Evolutionary conservation across 2,797 vertebrate genomes (phyloP), one percentile per base, ranked within the genome.

Genomic region (Kryptopterus vitreolus): DNA sequence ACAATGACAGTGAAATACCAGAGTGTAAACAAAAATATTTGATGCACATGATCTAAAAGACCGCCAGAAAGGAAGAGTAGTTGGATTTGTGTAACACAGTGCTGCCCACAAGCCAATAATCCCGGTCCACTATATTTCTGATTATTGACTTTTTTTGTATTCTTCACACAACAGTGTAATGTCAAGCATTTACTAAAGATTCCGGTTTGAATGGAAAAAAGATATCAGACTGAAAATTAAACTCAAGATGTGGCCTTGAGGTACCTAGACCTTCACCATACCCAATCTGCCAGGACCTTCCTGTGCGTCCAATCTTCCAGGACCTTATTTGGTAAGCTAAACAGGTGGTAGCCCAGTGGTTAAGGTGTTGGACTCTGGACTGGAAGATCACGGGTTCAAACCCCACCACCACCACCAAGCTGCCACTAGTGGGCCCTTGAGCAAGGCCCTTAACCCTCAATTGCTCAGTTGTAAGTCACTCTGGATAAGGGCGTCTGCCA

Each of bases 1-100:
- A 87, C 88, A 89, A 78, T 92, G 92, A 94, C 92, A 92, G 90
- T 89, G 88, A 92, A 94, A 94, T 93, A 93, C 93, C 91, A 91
- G 89, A 88, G 88, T 91, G 91, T 91, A 91, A 92, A 90, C 57
- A 88, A 92, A 92, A 93, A 92, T 92, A 92, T 90, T 91, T 88
- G 26, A 73, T 46, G 59, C 69, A 33, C 74, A 58, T 35, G 4
- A 31, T 63, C 48, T n/a, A 16, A 20, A 58, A 43, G 69, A 77
- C 77, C 71, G 58, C 59, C 61, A 24, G 26, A 78, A 76, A 71
- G 76, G 43, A 80, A 46, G 18, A 62, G 24, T 73, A 66, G 38
- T 76, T 38, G 24, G 31, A 71, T 77, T 70, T 77, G 35, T 31
- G 35, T 55, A 48, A 50, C 38, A 22, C 22, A 43, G 16, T 70